These are phyloP conservation scores for Drosophila robusta DNA, from an alignment of 2,888 invertebrate species.

Conservation along the genomic window DNA sequence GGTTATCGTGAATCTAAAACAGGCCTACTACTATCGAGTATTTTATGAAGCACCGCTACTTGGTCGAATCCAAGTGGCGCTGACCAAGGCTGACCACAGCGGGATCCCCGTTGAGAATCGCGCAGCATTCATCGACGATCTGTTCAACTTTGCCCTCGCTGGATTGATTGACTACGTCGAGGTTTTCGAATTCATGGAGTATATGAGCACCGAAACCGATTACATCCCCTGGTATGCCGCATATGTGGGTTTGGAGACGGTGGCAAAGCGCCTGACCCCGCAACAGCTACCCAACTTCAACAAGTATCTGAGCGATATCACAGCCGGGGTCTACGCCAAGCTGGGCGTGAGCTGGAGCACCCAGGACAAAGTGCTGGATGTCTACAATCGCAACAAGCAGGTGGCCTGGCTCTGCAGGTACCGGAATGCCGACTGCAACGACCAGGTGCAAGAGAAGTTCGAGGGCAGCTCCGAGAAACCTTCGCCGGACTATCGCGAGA, in stretches of 20 bases:
- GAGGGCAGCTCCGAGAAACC: slow-evolving; percentile 22
- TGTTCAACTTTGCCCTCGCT: slow-evolving; percentile 87
- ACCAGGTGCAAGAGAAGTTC: slow-evolving; percentile 84
- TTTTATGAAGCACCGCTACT: slow-evolving; percentile 89
- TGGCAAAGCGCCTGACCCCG: slow-evolving; percentile 62
- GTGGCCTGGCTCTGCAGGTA: slow-evolving; percentile 89
- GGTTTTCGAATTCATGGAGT: slow-evolving; percentile 88
- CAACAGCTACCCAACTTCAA: slow-evolving; percentile 63
- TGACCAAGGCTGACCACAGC: slow-evolving; percentile 53
- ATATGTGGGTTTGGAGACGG: slow-evolving; percentile 71
- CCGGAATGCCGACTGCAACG: slow-evolving; percentile 87
- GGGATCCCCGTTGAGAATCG: slow-evolving; percentile 87
- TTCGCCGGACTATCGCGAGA: slow-evolving; percentile 62
- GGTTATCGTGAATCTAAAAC: slow-evolving; percentile 80
- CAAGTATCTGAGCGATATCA: slow-evolving; percentile 85
- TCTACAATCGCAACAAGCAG: slow-evolving; percentile 87
- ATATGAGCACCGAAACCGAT: slow-evolving; percentile 88
- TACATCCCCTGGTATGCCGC: slow-evolving; percentile 92
- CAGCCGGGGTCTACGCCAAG: slow-evolving; percentile 85
- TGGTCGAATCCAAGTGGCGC: slow-evolving; percentile 72
- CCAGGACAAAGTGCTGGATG: slow-evolving; percentile 86
- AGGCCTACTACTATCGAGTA: slow-evolving; percentile 87
- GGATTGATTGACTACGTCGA: slow-evolving; percentile 52
- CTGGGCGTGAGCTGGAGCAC: slow-evolving; percentile 85
- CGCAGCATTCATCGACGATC: slow-evolving; percentile 91